A percentile compares a stretch with the other conserved stretches of the same genome.
Conservation (phyloP, 2,797 vertebrate species). For the Cyclopterus lumpus region DNA sequence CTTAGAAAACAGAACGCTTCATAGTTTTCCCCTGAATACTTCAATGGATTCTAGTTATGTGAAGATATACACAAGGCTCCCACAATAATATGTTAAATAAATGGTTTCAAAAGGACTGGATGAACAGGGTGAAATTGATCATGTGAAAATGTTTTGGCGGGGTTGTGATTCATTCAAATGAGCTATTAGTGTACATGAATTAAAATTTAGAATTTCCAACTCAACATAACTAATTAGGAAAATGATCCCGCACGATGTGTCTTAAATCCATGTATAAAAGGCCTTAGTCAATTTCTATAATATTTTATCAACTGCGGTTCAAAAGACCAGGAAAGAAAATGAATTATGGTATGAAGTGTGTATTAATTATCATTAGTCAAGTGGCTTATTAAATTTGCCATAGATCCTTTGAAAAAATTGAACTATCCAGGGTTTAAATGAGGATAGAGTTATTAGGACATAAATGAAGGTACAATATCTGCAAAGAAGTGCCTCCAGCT, state of each 20-base stretch:
- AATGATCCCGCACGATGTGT: not conserved
- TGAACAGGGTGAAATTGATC: not conserved
- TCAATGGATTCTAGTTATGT: constrained; percentile 4
- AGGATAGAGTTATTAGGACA: constrained; percentile 27
- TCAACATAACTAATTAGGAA: not conserved
- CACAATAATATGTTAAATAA: not conserved
- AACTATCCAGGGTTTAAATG: constrained; percentile 33
- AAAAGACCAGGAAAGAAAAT: constrained; percentile 4
- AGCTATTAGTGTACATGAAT: not conserved
- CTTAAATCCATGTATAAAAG: constrained; percentile 5
- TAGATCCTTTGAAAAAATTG: constrained; percentile 32
- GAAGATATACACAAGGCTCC: not conserved
- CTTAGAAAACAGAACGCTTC: not conserved
- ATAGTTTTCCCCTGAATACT: not conserved
- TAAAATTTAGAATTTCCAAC: not conserved
- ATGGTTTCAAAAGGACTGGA: not conserved
- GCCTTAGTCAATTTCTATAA: not conserved
- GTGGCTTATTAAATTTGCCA: constrained; percentile 12
- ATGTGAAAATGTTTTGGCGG: constrained; percentile 1
- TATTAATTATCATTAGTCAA: constrained; percentile 26
- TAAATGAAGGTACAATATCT: constrained; percentile 27
- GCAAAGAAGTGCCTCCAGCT: constrained; percentile 22
- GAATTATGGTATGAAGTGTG: not conserved
- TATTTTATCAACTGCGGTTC: not conserved
- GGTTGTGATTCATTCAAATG: not conserved